Evolutionary conservation across 2,797 vertebrate species (phyloP).

Genomic region (Mormyrus proboscirostris): DNA sequence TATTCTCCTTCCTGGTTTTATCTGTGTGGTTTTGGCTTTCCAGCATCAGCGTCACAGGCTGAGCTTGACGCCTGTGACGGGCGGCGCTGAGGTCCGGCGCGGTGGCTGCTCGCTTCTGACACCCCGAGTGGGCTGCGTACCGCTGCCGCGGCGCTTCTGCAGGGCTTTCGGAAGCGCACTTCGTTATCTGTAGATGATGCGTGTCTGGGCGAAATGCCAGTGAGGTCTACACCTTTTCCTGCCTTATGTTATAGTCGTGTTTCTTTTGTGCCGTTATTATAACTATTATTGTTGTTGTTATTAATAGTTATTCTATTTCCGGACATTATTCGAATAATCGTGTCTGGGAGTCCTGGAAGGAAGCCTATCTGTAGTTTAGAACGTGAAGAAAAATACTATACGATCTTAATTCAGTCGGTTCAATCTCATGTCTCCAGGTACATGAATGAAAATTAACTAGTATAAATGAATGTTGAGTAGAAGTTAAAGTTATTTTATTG

Average conservation of each 20-base stretch:
- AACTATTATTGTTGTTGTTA: background rate
- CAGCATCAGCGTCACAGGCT: constrained; percentile 43
- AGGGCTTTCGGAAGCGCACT: constrained; percentile 21
- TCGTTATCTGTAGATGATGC: background rate
- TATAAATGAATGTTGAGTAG: constrained; percentile 52
- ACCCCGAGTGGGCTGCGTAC: constrained; percentile 39
- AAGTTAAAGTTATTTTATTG: constrained; percentile 43
- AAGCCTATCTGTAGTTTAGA: background rate
- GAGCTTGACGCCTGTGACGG: constrained; percentile 39
- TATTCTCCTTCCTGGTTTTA: constrained; percentile 41
- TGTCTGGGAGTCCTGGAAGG: background rate
- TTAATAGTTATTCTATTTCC: background rate
- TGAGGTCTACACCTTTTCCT: background rate
- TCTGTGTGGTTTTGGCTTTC: constrained; percentile 38
- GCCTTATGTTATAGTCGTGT: constrained; percentile 14
- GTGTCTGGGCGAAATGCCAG: background rate
- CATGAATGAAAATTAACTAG: constrained; percentile 47
- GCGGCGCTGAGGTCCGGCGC: constrained; percentile 47
- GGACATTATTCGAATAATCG: background rate
- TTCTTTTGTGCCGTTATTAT: background rate
- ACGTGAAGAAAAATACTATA: background rate
- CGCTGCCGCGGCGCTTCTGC: background rate
- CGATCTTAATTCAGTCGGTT: constrained; percentile 26
- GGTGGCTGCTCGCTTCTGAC: constrained; percentile 56
- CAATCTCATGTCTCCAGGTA: constrained; percentile 44